Conservation (phyloP, 2,113 vertebrate species). For the Cisticola juncidis region DNA sequence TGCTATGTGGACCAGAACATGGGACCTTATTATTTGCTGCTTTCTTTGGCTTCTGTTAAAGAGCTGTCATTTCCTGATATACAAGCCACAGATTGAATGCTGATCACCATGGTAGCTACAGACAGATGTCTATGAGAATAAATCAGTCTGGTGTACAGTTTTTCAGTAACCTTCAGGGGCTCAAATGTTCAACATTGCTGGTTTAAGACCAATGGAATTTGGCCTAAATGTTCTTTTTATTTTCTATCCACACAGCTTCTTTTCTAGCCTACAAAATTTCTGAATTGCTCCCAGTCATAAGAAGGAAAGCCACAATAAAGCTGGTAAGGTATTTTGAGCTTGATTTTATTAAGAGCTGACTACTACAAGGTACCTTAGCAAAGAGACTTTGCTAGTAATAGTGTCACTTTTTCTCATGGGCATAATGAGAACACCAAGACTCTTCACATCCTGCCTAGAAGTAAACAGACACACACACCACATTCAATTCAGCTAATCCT, state of each 20-base stretch:
- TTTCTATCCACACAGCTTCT: background rate
- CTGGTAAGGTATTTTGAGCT: background rate
- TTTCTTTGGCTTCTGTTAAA: background rate
- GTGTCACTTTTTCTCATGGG: background rate
- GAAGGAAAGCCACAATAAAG: background rate
- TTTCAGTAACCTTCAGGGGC: background rate
- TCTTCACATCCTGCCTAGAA: background rate
- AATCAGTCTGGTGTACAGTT: background rate
- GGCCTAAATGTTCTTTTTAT: background rate
- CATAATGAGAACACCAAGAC: background rate
- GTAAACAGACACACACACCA: background rate
- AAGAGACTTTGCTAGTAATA: background rate
- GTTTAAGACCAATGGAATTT: background rate
- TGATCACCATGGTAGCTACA: background rate
- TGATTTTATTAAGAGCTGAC: background rate
- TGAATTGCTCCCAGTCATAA: background rate
- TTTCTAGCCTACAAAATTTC: background rate
- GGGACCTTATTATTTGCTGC: background rate
- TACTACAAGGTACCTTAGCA: background rate
- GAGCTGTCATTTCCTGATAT: background rate
- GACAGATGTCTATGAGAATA: background rate
- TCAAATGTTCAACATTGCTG: background rate
- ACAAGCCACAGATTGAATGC: background rate
- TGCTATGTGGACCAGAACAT: background rate
- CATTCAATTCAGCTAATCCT: accelerated